phyloP scores from a whole-genome alignment of 1,140 invertebrate genomes.

The Penaeus chinensis region DNA sequence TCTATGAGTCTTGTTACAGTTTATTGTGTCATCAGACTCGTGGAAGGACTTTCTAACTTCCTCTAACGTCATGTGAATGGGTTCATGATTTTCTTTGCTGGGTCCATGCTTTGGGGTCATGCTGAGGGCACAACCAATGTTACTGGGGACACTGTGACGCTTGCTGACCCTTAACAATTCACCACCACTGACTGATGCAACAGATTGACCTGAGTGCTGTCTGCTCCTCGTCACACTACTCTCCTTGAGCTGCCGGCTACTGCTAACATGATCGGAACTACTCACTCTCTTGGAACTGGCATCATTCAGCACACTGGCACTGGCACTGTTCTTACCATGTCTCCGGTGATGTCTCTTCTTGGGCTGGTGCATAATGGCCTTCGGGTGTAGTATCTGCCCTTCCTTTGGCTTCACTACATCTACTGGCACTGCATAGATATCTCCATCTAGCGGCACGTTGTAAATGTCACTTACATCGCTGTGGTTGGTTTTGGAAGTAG shows the following conservation, averaged over 20 bases:
- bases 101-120: constrained; percentile 55
- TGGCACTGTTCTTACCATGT: constrained; percentile 53
- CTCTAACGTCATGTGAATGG: constrained; percentile 86
- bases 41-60: constrained; percentile 82
- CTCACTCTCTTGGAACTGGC: constrained; percentile 45
- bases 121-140: constrained; percentile 57
- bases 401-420: constrained; percentile 59
- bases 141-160: constrained; percentile 55
- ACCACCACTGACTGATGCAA: constrained; percentile 43
- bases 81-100: constrained; percentile 70
- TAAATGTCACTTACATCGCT: constrained; percentile 59
- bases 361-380: constrained; percentile 55
- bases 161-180: constrained; percentile 50
- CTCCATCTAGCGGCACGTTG: constrained; percentile 56
- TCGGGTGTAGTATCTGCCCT: constrained; percentile 54
- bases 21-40: constrained; percentile 67
- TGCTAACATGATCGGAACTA: constrained; percentile 40
- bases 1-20: constrained; percentile 49
- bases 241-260: constrained; percentile 39
- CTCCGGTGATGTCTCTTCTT: constrained; percentile 55
- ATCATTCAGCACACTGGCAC: constrained; percentile 47
- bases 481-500: constrained; percentile 56
- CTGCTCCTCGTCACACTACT: constrained; percentile 51
- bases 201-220: constrained; percentile 54
- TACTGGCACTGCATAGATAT: constrained; percentile 61